Conservation (phyloP, 2,797 vertebrate species). For the Fratercula arctica region DNA sequence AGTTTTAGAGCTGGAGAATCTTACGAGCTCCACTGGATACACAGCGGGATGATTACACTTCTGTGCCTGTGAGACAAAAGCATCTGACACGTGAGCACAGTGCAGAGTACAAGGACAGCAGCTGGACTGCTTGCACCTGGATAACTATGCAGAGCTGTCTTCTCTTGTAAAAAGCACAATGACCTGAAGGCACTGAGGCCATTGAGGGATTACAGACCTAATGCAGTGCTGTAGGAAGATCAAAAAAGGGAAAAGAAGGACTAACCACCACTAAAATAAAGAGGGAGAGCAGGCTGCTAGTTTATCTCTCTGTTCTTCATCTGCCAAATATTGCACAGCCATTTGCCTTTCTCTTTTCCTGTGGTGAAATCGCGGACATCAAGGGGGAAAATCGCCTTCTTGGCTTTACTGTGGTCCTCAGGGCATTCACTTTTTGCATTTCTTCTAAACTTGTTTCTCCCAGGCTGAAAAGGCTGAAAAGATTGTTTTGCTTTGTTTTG, state of each 20-base stretch:
- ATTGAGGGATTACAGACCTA: not conserved
- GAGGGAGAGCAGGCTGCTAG: not conserved
- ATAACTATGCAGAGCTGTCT: not conserved
- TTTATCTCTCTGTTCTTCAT: not conserved
- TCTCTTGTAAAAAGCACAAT: not conserved
- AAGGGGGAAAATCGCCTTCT: not conserved
- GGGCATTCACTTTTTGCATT: not conserved
- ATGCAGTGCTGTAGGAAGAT: not conserved
- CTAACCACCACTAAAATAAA: not conserved
- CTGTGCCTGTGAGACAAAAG: not conserved
- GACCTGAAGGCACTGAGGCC: not conserved
- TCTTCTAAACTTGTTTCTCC: not conserved
- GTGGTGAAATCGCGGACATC: not conserved
- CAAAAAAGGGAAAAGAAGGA: not conserved
- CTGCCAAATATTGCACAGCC: not conserved
- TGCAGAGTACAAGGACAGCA: not conserved
- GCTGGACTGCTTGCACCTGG: not conserved
- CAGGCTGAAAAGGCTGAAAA: not conserved
- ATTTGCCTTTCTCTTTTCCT: not conserved
- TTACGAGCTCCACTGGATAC: rapidly evolving
- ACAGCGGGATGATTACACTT: not conserved
- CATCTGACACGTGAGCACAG: not conserved
- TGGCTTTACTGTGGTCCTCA: not conserved
- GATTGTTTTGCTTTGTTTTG: not conserved
- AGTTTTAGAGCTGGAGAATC: not conserved